Base-by-base conservation (phyloP, 2,113 vertebrate species). In the Butorides virescens region DNA sequence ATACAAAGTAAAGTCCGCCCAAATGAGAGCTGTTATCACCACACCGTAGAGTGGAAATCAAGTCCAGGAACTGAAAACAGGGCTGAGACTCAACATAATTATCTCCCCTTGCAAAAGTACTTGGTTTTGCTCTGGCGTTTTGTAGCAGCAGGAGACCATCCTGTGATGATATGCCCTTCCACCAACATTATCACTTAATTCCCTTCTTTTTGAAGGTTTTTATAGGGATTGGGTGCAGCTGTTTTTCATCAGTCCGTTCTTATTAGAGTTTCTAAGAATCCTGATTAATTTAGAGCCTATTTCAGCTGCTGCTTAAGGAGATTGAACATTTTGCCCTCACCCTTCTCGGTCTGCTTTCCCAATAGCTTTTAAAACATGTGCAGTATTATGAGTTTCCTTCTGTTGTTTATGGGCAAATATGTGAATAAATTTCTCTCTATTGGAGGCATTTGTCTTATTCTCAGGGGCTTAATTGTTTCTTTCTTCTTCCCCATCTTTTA, bases 271-370 rank as follows among this genome's bases (percentile, higher is more conserved):
- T 93, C 86, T 94, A 96, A 95, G 92, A 92, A 81, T 83, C 37
- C 70, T 96, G 86, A 94, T 97, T 97, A 97, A 97, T 95, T 97
- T 95, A 95, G 93, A 97, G 93, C 50, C 86, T 67, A 50, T 88
- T 97, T 97, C 88, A 93, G 86, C 86, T 96, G 80, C 83, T 96
- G 83, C 53, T 95, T 95, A 92, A 83, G 80, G 46, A 95, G 88
- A 88, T 49, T 73, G 86, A 93, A 93, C 6, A 58, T 77, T 88
- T 89, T 95, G 52, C 65, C 73, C 53, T 86, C 59, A 58, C 50
- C 36, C 55, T 68, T 55, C 66, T 36, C 6, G 5, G n/a, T 56
- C 37, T 79, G 68, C 25, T 88, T 95, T 93, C 63, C 77, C 76
- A 68, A 66, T n/a, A 73, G 25, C 34, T 50, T 85, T 95, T 92